Percentiles rank a stretch among this genome's conserved stretches.
Evolutionary conservation across 2,797 vertebrate genomes (phyloP).

Genomic region (Lepus townsendii): DNA sequence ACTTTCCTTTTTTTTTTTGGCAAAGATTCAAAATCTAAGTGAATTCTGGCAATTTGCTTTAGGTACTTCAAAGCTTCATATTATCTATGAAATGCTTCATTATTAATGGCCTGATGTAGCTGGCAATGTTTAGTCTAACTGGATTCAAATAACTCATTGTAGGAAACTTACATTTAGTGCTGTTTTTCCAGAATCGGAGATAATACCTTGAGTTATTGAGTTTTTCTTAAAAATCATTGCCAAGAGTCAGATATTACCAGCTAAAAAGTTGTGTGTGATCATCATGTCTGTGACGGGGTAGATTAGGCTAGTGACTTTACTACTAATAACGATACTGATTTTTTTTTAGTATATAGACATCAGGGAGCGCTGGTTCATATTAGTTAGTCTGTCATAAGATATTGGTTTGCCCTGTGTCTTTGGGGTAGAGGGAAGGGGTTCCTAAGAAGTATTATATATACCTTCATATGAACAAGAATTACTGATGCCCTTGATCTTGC

Average conservation of each 20-base stretch:
- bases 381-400: not conserved
- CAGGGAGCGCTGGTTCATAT: not conserved
- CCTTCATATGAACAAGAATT: not conserved
- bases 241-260: constrained; percentile 63
- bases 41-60: constrained; percentile 47
- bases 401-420: not conserved
- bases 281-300: not conserved
- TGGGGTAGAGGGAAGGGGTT: not conserved
- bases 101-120: constrained; percentile 70
- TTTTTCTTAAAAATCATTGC: constrained; percentile 40
- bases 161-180: constrained; percentile 65
- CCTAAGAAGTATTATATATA: not conserved
- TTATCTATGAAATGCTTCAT: constrained; percentile 56
- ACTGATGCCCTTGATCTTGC: not conserved
- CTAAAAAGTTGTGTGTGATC: constrained; percentile 20
- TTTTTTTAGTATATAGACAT: not conserved
- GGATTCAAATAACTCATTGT: not conserved
- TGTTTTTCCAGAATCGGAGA: constrained; percentile 26
- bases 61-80: not conserved
- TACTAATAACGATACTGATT: not conserved
- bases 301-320: not conserved
- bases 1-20: constrained; percentile 30
- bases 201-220: constrained; percentile 9
- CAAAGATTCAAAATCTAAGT: constrained; percentile 46
- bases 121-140: constrained; percentile 72